phyloP scores from a whole-genome alignment of 2,888 invertebrate genomes.

The Anarsia innoxiella region DNA sequence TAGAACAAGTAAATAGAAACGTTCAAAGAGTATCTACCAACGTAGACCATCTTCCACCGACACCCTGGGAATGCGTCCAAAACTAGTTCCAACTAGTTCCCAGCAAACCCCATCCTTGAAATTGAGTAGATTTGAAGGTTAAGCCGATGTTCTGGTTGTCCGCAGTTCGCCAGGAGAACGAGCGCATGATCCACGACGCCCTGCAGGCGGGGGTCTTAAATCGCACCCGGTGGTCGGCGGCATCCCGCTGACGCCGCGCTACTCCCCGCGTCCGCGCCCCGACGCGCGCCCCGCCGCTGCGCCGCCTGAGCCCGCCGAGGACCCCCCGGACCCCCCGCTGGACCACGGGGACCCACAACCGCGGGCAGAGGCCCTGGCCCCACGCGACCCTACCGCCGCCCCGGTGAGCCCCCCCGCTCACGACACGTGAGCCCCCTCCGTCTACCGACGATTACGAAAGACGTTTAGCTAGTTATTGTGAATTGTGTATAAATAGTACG shows the following conservation, averaged over 20 bases:
- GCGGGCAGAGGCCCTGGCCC: conserved; percentile 21
- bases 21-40: no score
- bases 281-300: conserved; percentile 67
- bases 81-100: conserved; percentile 22
- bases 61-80: no score
- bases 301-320: conserved; percentile 64
- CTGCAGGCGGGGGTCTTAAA: conserved; percentile 77
- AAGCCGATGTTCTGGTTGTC: conserved; percentile 57
- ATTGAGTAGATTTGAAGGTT: conserved; percentile 31
- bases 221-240: conserved; percentile 74
- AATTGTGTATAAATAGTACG: conserved; percentile 56
- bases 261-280: conserved; percentile 65
- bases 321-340: conserved; percentile 60
- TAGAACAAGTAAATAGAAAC: no score
- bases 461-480: conserved; percentile 62
- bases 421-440: conserved; percentile 15
- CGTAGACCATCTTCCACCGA: no score
- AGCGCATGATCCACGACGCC: conserved; percentile 87
- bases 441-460: conserved; percentile 20
- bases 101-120: conserved; percentile 28
- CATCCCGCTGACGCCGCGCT: conserved; percentile 73
- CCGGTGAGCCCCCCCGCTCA: conserved; percentile 24
- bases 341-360: conserved; percentile 41
- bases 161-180: conserved; percentile 92
- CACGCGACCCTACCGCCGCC: conserved; percentile 25